A percentile compares a stretch with the other conserved stretches of the same genome.
Conservation (phyloP, 1,140 invertebrate species). For the Babylonia areolata region DNA sequence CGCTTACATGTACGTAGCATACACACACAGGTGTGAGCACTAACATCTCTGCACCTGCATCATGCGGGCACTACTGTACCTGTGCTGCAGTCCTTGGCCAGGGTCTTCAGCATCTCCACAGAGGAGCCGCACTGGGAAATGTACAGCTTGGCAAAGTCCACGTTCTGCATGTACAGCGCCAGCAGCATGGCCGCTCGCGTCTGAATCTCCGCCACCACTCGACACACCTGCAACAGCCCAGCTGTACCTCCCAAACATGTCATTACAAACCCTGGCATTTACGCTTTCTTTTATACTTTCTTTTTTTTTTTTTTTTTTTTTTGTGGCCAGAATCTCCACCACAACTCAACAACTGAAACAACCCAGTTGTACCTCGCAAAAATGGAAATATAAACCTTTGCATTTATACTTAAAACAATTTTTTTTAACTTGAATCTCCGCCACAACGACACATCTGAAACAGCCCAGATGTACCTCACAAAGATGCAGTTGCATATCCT, state of each 20-base stretch:
- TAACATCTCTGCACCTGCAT: no score
- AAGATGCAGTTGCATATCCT: no score
- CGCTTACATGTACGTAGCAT: no score
- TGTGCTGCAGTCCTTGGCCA: slow-evolving; percentile 74
- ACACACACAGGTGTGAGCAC: no score
- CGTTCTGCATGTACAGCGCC: slow-evolving; percentile 67
- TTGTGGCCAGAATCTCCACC: background rate
- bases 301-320: no score
- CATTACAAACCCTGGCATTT: background rate
- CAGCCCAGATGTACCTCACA: no score
- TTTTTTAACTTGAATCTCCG: no score
- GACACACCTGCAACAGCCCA: slow-evolving; percentile 53
- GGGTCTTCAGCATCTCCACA: slow-evolving; percentile 74
- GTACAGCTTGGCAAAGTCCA: slow-evolving; percentile 72
- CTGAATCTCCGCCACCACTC: slow-evolving; percentile 74
- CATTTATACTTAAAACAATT: no score
- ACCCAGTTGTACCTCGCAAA: no score
- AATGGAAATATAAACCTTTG: no score
- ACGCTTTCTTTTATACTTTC: background rate
- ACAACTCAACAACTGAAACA: no score
- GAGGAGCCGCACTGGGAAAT: slow-evolving; percentile 71
- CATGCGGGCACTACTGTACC: slow-evolving; percentile 50
- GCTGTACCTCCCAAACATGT: background rate
- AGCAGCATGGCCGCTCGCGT: slow-evolving; percentile 73
- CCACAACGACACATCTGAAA: no score